These are phyloP conservation scores for Perodicticus potto DNA, from an alignment of 2,797 vertebrate genomes.

Conservation along the genomic window DNA sequence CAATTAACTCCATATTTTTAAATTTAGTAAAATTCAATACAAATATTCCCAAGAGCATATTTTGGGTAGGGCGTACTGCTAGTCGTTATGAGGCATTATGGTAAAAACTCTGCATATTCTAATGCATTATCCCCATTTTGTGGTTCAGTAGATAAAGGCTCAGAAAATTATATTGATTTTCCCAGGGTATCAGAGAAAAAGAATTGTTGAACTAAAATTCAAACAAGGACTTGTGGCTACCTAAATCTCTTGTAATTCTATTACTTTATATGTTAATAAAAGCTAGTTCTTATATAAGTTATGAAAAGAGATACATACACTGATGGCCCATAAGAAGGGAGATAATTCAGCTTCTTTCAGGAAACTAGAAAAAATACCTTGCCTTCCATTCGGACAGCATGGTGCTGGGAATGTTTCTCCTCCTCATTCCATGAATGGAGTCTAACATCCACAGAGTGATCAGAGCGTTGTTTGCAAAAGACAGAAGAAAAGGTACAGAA, in stretches of 20 bases:
- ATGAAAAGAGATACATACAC: neutral
- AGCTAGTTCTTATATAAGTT: neutral
- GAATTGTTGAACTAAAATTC: neutral
- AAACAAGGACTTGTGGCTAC: neutral
- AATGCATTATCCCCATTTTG: neutral
- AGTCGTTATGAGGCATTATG: neutral
- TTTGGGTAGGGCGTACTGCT: neutral
- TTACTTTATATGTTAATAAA: no score
- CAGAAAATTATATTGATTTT: neutral
- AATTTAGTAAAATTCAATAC: neutral
- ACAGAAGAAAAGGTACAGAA: neutral
- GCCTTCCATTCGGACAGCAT: neutral
- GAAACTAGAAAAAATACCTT: neutral
- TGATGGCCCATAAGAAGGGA: neutral
- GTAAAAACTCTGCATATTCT: neutral
- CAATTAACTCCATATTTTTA: neutral
- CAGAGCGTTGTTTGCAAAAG: neutral
- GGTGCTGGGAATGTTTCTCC: neutral
- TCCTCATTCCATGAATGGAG: neutral
- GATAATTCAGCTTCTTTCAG: neutral
- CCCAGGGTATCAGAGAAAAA: neutral
- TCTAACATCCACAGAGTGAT: conserved; percentile 27
- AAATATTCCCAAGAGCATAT: neutral
- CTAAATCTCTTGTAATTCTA: neutral
- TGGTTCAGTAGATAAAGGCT: neutral